Conservation (phyloP, 2,888 invertebrate genomes). For the Stegophylla sp. region DNA sequence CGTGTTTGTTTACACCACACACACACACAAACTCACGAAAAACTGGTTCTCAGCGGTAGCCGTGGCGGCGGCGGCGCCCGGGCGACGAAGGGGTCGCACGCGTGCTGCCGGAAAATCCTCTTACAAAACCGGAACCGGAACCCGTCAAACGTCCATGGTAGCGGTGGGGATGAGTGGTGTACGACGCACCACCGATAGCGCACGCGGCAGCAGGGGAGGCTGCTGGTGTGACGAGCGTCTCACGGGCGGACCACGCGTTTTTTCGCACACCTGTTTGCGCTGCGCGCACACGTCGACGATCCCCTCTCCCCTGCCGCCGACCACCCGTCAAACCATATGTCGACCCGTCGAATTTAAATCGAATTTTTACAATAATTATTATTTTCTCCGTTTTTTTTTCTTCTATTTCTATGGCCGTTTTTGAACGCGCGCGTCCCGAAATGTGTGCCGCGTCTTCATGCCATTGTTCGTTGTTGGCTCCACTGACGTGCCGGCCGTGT, state of each 20-base stretch:
- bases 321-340: too few species aligned
- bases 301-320: neutral
- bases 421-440: neutral
- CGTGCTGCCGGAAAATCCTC: neutral
- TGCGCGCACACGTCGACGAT: neutral
- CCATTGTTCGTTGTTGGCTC: slow-evolving; percentile 55
- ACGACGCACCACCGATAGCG: neutral
- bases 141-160: too few species aligned
- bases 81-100: neutral
- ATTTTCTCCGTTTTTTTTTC: neutral
- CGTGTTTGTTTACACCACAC: too few species aligned
- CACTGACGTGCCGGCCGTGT: slow-evolving; percentile 31
- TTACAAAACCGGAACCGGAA: too few species aligned
- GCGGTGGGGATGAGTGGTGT: too few species aligned
- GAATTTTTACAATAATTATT: too few species aligned
- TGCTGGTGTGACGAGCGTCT: neutral
- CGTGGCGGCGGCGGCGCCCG: neutral
- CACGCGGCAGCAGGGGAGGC: neutral
- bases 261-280: neutral
- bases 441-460: neutral
- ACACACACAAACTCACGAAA: slow-evolving; percentile 25
- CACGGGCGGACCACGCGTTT: neutral
- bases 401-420: neutral
- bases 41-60: slow-evolving; percentile 39
- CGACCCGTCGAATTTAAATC: neutral